Evolutionary conservation across 1,140 invertebrate genomes (phyloP).

Genomic region (Fopius arisanus): DNA sequence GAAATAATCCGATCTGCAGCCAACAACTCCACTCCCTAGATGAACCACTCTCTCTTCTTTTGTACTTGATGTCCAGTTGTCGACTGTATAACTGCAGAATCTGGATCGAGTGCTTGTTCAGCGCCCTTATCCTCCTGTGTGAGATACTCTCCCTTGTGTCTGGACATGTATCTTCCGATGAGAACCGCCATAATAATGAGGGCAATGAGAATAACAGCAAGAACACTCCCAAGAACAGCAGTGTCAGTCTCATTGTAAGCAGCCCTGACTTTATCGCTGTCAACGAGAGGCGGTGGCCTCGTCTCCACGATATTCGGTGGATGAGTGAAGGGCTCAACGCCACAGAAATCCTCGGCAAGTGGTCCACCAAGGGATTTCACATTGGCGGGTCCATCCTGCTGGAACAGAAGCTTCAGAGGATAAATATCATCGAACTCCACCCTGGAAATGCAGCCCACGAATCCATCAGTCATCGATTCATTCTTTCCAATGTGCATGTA

Average conservation of each 20-base stretch:
- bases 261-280: slow-evolving; percentile 77
- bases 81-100: slow-evolving; percentile 89
- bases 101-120: slow-evolving; percentile 87
- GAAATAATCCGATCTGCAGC: too few relatives aligned
- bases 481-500: slow-evolving; percentile 97
- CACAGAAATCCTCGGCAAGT: slow-evolving; percentile 90
- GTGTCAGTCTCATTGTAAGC: slow-evolving; percentile 84
- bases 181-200: slow-evolving; percentile 83
- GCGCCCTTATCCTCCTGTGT: slow-evolving; percentile 96
- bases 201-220: slow-evolving; percentile 83
- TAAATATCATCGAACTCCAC: slow-evolving; percentile 98
- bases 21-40: too few relatives aligned
- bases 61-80: slow-evolving; percentile 91
- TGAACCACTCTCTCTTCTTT: slow-evolving; percentile 95
- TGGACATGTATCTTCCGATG: slow-evolving; percentile 84
- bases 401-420: slow-evolving; percentile 92
- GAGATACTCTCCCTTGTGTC: slow-evolving; percentile 94
- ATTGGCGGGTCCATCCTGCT: slow-evolving; percentile 87
- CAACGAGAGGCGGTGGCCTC: slow-evolving; percentile 81
- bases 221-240: slow-evolving; percentile 83
- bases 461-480: slow-evolving; percentile 89
- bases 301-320: slow-evolving; percentile 85
- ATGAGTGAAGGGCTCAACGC: slow-evolving; percentile 91
- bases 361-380: slow-evolving; percentile 77
- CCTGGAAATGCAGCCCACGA: slow-evolving; percentile 91